Percentiles rank a stretch among this genome's conserved stretches.
These are phyloP conservation scores for Tiliqua scincoides DNA, from an alignment of 2,113 vertebrate species.

Conservation along the genomic window DNA sequence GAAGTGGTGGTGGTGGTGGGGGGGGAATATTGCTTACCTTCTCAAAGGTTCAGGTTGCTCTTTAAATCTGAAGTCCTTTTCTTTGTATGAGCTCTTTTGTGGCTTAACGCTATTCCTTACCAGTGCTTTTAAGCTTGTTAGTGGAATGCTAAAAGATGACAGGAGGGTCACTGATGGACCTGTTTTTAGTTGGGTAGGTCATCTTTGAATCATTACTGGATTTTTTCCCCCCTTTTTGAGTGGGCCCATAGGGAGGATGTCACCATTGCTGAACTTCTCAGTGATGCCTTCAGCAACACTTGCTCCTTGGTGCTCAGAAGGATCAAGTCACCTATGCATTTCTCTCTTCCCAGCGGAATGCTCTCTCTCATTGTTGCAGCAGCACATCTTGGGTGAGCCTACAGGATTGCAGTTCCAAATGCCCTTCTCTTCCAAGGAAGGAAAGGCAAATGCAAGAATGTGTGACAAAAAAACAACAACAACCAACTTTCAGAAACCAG, in stretches of 20 bases:
- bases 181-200: constrained; percentile 47
- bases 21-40: constrained; percentile 55
- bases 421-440: not conserved
- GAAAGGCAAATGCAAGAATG: not conserved
- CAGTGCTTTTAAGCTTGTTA: constrained; percentile 58
- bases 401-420: constrained; percentile 1
- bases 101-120: constrained; percentile 35
- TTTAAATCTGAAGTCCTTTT: not conserved
- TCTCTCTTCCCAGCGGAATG: not conserved
- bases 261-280: not conserved
- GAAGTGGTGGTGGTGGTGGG: not conserved
- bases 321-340: not conserved
- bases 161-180: constrained; percentile 50
- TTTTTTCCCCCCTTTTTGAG: not conserved
- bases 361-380: not conserved
- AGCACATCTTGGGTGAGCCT: fast-evolving
- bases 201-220: constrained; percentile 59
- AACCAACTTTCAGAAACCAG: not conserved
- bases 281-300: not conserved
- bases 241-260: constrained; percentile 4
- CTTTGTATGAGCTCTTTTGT: constrained; percentile 12
- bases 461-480: fast-evolving
- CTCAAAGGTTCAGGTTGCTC: not conserved
- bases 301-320: not conserved
- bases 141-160: constrained; percentile 52